Conservation (phyloP, 2,888 invertebrate genomes). For the Erannis defoliaria region DNA sequence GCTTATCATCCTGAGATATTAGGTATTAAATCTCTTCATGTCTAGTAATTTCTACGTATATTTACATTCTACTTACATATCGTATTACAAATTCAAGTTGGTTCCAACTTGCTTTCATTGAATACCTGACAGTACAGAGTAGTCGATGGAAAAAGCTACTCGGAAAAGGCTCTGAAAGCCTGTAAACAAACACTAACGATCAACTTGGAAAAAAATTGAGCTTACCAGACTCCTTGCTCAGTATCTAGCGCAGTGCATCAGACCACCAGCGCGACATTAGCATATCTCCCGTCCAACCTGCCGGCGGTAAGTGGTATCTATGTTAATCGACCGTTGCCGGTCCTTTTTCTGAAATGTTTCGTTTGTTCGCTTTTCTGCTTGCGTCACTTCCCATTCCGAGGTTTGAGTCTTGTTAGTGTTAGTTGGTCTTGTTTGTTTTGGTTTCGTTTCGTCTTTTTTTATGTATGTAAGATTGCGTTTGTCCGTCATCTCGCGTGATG, state of each 20-base stretch:
- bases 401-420: constrained; percentile 5
- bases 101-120: background rate
- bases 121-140: background rate
- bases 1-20: too few relatives aligned
- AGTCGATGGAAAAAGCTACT: background rate
- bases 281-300: constrained; percentile 68
- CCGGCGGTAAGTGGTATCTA: constrained; percentile 58
- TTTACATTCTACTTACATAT: too few relatives aligned
- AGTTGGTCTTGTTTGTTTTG: constrained; percentile 1
- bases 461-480: too few relatives aligned
- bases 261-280: constrained; percentile 76
- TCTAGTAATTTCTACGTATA: too few relatives aligned
- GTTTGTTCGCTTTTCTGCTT: constrained; percentile 45
- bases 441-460: background rate
- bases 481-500: background rate
- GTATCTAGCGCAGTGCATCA: constrained; percentile 56
- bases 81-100: too few relatives aligned
- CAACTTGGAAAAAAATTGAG: constrained; percentile 20
- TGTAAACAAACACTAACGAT: constrained; percentile 8
- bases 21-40: too few relatives aligned
- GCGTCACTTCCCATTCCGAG: constrained; percentile 23
- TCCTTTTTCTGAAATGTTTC: constrained; percentile 57
- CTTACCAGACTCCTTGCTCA: constrained; percentile 5
- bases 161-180: background rate
- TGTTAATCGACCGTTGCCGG: constrained; percentile 70